Percentiles rank a stretch among this genome's conserved stretches.
phyloP scores from a whole-genome alignment of 2,797 vertebrate genomes.

The Dromococcyx pavoninus region DNA sequence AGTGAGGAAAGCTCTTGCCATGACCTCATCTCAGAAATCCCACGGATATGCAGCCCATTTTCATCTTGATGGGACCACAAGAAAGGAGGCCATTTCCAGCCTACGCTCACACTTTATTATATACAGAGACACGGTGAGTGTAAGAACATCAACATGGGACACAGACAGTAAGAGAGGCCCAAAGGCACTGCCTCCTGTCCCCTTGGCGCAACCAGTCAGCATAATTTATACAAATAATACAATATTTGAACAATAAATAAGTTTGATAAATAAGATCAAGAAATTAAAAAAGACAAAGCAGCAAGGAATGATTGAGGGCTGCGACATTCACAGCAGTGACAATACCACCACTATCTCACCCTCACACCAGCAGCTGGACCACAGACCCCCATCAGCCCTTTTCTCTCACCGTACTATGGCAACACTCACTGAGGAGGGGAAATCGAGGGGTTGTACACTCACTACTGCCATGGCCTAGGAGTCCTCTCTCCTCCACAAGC shows the following conservation, averaged over 20 bases:
- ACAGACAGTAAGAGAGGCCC: constrained; percentile 24
- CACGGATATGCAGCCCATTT: background rate
- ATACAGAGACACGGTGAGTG: constrained; percentile 57
- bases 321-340: constrained; percentile 60
- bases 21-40: background rate
- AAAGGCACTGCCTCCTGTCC: constrained; percentile 35
- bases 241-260: constrained; percentile 59
- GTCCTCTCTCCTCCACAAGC: background rate
- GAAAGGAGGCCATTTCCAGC: constrained; percentile 26
- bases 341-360: constrained; percentile 30
- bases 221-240: constrained; percentile 71
- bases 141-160: constrained; percentile 67
- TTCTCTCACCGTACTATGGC: constrained; percentile 27
- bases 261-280: constrained; percentile 38
- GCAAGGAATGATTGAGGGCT: constrained; percentile 63
- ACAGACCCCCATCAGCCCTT: constrained; percentile 52
- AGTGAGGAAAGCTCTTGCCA: background rate
- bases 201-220: constrained; percentile 64
- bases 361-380: background rate
- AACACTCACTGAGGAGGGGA: background rate
- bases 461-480: background rate
- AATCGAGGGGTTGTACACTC: background rate
- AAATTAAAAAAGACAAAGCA: constrained; percentile 65
- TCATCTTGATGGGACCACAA: background rate
- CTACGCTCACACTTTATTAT: constrained; percentile 72